Percentiles rank a stretch among this genome's conserved stretches.
Conservation (phyloP, 2,888 invertebrate species). For the Magallana nippona region DNA sequence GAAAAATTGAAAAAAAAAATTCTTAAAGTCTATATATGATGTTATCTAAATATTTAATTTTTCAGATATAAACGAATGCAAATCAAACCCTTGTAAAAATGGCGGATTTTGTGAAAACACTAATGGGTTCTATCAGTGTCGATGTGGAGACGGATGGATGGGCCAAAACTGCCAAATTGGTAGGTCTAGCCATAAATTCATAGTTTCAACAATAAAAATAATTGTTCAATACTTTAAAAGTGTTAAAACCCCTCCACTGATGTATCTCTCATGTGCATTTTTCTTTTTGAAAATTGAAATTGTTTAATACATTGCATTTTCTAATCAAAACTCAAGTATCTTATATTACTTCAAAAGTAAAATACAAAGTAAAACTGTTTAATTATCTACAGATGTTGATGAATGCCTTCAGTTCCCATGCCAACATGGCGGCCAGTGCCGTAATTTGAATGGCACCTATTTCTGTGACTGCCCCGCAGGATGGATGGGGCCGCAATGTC, state of each 20-base stretch:
- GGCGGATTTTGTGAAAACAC: constrained; percentile 53
- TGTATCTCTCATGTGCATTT: too few relatives aligned
- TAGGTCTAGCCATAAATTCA: neutral
- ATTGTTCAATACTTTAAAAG: too few relatives aligned
- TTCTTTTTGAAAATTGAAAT: too few relatives aligned
- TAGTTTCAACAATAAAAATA: too few relatives aligned
- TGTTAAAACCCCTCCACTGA: too few relatives aligned
- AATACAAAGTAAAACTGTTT: too few relatives aligned
- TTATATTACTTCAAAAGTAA: neutral
- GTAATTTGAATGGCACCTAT: constrained; percentile 28
- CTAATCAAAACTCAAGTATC: too few relatives aligned
- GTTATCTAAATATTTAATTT: neutral
- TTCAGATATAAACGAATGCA: constrained; percentile 50
- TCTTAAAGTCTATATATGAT: too few relatives aligned
- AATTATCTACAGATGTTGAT: constrained; percentile 11
- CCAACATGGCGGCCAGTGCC: constrained; percentile 16
- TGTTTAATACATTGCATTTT: too few relatives aligned
- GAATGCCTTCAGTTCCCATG: constrained; percentile 31
- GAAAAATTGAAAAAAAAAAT: too few relatives aligned
- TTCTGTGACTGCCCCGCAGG: constrained; percentile 25
- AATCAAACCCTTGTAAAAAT: constrained; percentile 43
- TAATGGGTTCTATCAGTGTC: constrained; percentile 50
- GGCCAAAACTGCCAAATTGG: constrained; percentile 83
- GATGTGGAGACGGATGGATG: constrained; percentile 44
- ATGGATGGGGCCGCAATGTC: constrained; percentile 17